Evolutionary conservation across 2,888 invertebrate species (phyloP), one percentile per base, ranked within the genome.

Genomic region (Amiota communis): DNA sequence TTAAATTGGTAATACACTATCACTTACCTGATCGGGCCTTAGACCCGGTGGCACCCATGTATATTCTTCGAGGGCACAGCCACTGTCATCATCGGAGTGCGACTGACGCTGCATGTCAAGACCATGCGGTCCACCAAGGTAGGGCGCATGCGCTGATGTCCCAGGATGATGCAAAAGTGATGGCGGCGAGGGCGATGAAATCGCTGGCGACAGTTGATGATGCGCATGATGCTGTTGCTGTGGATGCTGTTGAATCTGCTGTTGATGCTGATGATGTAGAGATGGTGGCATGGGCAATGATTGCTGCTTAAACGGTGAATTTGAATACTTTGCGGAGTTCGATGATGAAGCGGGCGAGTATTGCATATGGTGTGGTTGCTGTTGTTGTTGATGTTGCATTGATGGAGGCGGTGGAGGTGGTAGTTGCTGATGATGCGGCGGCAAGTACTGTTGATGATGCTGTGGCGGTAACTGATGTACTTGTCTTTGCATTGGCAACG

Each of bases 41-140:
- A 98, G 92, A 77, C 98, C 98, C 4, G 97, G 97, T 70, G 99
- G 99, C 75, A 98, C 97, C 99, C 98, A 99, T 4, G 98, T 97
- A 91, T 98, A 99, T 90, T 99, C 98, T 89, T 99, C 99, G 78
- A 99, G 91, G 23, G 98, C 98, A 89, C 98, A 99, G n/a, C 99
- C 99, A 74, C 97, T 97, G 91, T 99, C 99, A 89, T 98, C 98
- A 90, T 99, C 99, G 76, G 97, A 97, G 88, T 97, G 97, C 71
- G 97, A 96, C 87, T 96, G 95, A 76, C 96, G 90, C 87, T 96
- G 96, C 73, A 95, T 95, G 86, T 95, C 95, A 78, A 91, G 89
- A 11, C 59, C 59, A 72, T 91, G 90, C 11, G 88, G 89, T 46
- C 86, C 88, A 74, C 88, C 88, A 69, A 90, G 80, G 72, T 86